Conservation (phyloP, 2,888 invertebrate genomes). For the Pinctada fucata region DNA sequence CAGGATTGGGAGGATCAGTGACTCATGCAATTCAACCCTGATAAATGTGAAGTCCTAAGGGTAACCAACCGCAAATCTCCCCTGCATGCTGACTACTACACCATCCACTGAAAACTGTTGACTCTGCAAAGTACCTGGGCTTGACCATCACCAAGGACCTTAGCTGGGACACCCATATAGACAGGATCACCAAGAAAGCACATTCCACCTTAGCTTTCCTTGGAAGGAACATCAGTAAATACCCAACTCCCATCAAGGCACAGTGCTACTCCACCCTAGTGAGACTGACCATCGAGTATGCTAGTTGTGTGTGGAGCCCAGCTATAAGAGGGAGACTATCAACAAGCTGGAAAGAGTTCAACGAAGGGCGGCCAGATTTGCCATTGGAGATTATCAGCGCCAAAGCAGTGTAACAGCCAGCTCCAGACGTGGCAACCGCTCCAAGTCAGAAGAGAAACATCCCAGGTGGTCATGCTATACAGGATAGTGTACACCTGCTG, state of each 20-base stretch:
- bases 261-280: not conserved
- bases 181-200: slow-evolving; percentile 12
- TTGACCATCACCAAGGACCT: not conserved
- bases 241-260: not conserved
- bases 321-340: slow-evolving; percentile 1
- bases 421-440: not conserved
- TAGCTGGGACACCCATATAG: slow-evolving; percentile 3
- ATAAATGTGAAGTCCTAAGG: slow-evolving; percentile 10
- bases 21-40: not conserved
- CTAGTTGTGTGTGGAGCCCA: not conserved
- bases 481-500: not conserved
- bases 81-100: not conserved
- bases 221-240: not conserved
- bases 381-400: not conserved
- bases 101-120: not conserved
- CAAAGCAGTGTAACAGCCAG: not conserved
- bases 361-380: not conserved
- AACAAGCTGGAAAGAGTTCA: not conserved
- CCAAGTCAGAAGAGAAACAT: not conserved
- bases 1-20: not conserved
- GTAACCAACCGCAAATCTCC: not conserved
- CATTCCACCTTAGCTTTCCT: slow-evolving; percentile 6
- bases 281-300: not conserved
- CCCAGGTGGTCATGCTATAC: slow-evolving; percentile 1
- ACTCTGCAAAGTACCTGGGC: slow-evolving; percentile 15